Percentiles rank a stretch among this genome's conserved stretches.
These are phyloP conservation scores for Panorpa germanica DNA, from an alignment of 2,888 invertebrate genomes.

Conservation along the genomic window DNA sequence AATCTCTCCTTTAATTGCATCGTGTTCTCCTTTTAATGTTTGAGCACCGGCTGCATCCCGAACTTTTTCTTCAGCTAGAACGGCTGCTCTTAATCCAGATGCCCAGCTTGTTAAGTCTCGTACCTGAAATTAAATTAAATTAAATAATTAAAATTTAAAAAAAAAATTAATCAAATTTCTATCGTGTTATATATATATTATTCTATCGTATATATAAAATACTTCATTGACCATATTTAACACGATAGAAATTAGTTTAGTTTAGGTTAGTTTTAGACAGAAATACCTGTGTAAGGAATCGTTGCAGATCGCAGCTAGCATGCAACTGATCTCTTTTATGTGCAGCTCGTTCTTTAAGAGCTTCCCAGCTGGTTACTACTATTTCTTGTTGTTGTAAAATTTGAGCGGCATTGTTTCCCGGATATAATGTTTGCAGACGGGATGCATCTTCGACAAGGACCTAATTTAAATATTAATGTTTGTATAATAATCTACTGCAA, in stretches of 20 bases:
- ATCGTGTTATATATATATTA: background rate
- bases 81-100: conserved; percentile 50
- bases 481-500: conserved; percentile 2
- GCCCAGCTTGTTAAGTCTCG: conserved; percentile 86
- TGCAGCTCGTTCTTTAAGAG: conserved; percentile 65
- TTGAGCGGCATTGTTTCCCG: conserved; percentile 78
- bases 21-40: conserved; percentile 63
- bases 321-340: conserved; percentile 62
- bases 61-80: conserved; percentile 64
- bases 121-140: conserved; percentile 25
- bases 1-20: conserved; percentile 64
- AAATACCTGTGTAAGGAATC: conserved; percentile 61
- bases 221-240: background rate
- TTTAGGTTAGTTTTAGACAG: conserved; percentile 1
- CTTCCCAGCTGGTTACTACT: conserved; percentile 74
- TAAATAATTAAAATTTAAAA: conserved; percentile 2
- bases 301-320: conserved; percentile 75
- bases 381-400: conserved; percentile 75
- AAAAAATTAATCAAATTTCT: background rate
- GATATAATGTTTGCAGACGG: conserved; percentile 71
- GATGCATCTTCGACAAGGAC: conserved; percentile 85
- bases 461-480: conserved; percentile 19
- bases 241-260: conserved; percentile 5
- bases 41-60: conserved; percentile 70
- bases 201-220: background rate